Evolutionary conservation across 2,888 invertebrate species (phyloP).

Genomic region (Taenaris catops): DNA sequence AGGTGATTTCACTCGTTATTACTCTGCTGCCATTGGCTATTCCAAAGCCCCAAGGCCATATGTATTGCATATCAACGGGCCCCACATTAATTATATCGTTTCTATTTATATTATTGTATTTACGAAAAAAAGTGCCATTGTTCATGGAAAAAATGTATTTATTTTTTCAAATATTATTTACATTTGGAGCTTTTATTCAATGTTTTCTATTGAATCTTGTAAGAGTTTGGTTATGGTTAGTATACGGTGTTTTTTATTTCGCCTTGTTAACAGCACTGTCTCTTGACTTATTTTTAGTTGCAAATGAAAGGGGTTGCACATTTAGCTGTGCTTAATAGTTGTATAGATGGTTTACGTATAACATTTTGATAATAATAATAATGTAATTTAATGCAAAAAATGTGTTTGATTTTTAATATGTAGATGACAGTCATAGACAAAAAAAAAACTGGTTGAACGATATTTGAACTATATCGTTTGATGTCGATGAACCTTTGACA

Average conservation of each 20-base stretch:
- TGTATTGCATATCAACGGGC: conserved; percentile 71
- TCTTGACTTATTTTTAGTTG: conserved; percentile 64
- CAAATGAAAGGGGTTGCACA: conserved; percentile 71
- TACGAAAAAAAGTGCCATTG: conserved; percentile 60
- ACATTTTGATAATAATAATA: conserved; percentile 6
- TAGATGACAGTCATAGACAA: neutral
- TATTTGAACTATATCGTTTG: too few species aligned
- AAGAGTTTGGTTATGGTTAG: conserved; percentile 62
- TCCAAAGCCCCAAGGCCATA: conserved; percentile 59
- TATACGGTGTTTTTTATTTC: conserved; percentile 64
- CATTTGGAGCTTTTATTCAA: conserved; percentile 68
- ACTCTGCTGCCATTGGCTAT: conserved; percentile 48
- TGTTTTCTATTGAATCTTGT: conserved; percentile 64
- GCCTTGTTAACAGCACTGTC: conserved; percentile 52
- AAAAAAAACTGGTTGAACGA: too few species aligned
- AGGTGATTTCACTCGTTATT: conserved; percentile 54
- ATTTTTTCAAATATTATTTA: conserved; percentile 71
- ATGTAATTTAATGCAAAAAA: conserved; percentile 1
- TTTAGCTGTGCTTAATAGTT: conserved; percentile 59
- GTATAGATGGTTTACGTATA: conserved; percentile 9
- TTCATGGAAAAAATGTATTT: conserved; percentile 75
- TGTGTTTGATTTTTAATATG: conserved; percentile 4
- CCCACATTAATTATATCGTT: conserved; percentile 65
- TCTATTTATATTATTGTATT: conserved; percentile 57
- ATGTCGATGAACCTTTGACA: too few species aligned